These are phyloP conservation scores for Corythaeola cristata DNA, from an alignment of 2,113 vertebrate species.

Conservation along the genomic window DNA sequence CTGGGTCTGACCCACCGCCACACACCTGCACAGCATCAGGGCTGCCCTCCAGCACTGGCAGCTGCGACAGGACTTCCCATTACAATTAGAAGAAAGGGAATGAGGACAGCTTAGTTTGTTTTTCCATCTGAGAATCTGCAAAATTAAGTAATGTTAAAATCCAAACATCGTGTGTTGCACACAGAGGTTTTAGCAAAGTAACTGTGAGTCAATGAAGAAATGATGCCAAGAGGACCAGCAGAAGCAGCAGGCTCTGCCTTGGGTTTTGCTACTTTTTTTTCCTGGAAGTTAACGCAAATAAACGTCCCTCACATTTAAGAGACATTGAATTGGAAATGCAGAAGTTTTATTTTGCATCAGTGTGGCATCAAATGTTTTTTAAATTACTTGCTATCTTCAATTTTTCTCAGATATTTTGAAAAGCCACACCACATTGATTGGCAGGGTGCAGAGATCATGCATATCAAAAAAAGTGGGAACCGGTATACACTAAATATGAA, in stretches of 20 bases:
- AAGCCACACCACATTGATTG: background rate
- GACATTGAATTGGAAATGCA: background rate
- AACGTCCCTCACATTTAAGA: background rate
- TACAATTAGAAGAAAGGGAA: background rate
- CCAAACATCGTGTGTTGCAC: fast-evolving
- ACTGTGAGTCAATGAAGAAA: fast-evolving
- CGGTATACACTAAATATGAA: background rate
- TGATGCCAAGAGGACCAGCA: background rate
- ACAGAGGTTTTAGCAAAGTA: background rate
- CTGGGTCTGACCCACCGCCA: background rate
- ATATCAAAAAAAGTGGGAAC: background rate
- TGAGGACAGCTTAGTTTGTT: fast-evolving
- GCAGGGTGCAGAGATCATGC: background rate
- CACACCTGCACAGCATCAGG: background rate
- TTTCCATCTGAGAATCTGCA: fast-evolving
- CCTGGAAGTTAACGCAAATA: background rate
- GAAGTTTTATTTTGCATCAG: background rate
- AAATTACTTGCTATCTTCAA: background rate
- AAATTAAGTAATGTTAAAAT: background rate
- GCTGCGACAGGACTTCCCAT: fast-evolving
- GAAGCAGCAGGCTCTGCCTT: background rate
- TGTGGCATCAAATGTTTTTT: background rate
- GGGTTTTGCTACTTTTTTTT: background rate
- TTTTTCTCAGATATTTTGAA: background rate
- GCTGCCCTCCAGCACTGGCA: background rate